These are phyloP conservation scores for Brachionus paranguensis DNA, from an alignment of 1,140 invertebrate genomes.

Conservation along the genomic window DNA sequence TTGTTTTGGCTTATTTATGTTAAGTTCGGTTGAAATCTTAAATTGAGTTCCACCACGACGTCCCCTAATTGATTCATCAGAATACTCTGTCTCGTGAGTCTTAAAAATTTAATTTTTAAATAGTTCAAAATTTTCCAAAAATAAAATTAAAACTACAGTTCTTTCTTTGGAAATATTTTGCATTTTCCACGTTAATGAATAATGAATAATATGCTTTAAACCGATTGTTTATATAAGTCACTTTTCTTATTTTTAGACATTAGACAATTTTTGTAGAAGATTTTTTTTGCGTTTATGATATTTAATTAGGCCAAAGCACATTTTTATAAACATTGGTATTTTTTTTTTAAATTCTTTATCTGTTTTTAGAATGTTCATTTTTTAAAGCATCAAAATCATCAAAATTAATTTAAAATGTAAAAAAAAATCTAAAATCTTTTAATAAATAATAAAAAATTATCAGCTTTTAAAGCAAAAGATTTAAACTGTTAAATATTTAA, in stretches of 20 bases:
- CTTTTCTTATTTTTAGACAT: not conserved
- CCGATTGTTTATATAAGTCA: not conserved
- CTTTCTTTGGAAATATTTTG: slow-evolving; percentile 20
- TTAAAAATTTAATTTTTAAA: not conserved
- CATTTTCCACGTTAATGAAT: not conserved
- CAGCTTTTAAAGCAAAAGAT: too few species aligned
- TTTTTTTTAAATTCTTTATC: not conserved
- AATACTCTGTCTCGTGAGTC: not conserved
- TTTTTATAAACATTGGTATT: not conserved
- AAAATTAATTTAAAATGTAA: not conserved
- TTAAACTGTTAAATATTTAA: too few species aligned
- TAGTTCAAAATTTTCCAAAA: not conserved
- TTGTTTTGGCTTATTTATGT: not conserved
- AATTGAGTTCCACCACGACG: not conserved
- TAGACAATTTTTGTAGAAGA: not conserved
- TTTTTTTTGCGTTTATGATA: not conserved
- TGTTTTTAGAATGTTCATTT: not conserved
- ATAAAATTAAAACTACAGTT: not conserved
- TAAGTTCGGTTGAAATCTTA: not conserved
- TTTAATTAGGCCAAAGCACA: not conserved
- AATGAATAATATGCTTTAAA: not conserved
- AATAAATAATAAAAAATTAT: too few species aligned
- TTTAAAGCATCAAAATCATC: too few species aligned
- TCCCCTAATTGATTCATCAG: not conserved
- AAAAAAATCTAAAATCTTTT: not conserved